Percentiles rank a stretch among this genome's conserved stretches.
Evolutionary conservation across 1,140 invertebrate species (phyloP).

Genomic region (Drosophila kepulauana): DNA sequence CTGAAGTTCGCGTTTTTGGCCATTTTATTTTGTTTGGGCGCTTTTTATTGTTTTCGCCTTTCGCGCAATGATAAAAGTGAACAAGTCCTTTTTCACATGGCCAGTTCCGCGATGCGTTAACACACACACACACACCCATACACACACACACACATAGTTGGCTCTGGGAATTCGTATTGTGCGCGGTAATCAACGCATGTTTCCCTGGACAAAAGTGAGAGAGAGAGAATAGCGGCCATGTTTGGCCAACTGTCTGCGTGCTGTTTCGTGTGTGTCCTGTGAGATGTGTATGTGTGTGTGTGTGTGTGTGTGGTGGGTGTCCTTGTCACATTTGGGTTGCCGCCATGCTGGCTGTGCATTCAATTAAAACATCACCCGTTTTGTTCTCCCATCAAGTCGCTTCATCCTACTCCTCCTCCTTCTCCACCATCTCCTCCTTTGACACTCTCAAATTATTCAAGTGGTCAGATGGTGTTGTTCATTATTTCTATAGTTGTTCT

Average conservation of each 20-base stretch:
- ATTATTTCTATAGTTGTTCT: constrained; percentile 73
- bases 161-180: constrained; percentile 15
- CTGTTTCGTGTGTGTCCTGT: background rate
- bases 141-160: background rate
- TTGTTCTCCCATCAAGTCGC: background rate
- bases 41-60: constrained; percentile 23
- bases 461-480: constrained; percentile 82
- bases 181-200: constrained; percentile 46
- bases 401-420: background rate
- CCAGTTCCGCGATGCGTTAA: constrained; percentile 15
- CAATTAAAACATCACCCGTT: constrained; percentile 78
- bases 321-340: constrained; percentile 40
- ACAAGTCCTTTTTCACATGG: constrained; percentile 26
- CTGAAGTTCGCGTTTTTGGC: constrained; percentile 26
- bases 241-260: constrained; percentile 49
- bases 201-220: constrained; percentile 30
- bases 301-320: constrained; percentile 20
- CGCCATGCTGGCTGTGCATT: constrained; percentile 72
- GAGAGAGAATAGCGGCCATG: constrained; percentile 50
- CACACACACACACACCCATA: constrained; percentile 23
- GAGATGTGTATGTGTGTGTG: too few species aligned
- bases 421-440: background rate
- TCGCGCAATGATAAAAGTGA: constrained; percentile 27
- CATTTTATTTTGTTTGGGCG: constrained; percentile 25
- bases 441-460: constrained; percentile 74